Base-by-base conservation (phyloP, 2,888 invertebrate genomes). In the Heteromyza rotundicornis region DNA sequence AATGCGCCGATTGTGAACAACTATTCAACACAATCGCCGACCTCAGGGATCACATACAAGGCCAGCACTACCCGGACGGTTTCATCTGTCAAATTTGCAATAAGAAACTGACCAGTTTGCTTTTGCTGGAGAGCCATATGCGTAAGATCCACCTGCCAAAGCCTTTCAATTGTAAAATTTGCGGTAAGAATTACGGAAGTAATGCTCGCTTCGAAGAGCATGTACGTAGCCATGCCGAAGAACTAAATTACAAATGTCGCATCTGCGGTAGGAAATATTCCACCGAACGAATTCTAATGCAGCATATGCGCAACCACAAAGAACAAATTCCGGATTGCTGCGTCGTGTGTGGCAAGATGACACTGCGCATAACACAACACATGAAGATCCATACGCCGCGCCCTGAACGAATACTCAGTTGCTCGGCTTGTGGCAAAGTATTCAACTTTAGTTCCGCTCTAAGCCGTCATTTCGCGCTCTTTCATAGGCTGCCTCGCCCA, bases 381-480 rank as follows among this genome's bases (percentile, higher is more conserved):
- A 70, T 70, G 70, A 69, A 69, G 60, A 70, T 68, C 7, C 70
- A 70, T 59, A 66, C 68, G 7, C 70, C 70, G 2, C 64, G 70
- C 0, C 70, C 70, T 0, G 68, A 65, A 47, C 65, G 68, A 19
- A 36, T 70, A 27, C 60, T 68, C 2, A 64, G 60, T n/a, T 70
- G 70, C 59, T 64, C 68, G 0, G 65, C 63, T 10, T 70, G 70
- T 59, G 69, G 68, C 2, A 69, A 69, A 64, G 63, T 66, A 3
- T 70, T 70, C 55, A 67, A 69, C 57, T 70, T 69, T 24, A 70
- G 69, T 57, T 70, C 70, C 3, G 69, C 67, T 0, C 57, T 70
- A 1, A 70, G 70, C 24, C 70, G 68, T 51, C 70, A 70, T 35
- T 68, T 66, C 22, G 68, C 68, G 64, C 62, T 69, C 19, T 68